Conservation (phyloP, 2,797 vertebrate species). For the Sebastes glaucus region DNA sequence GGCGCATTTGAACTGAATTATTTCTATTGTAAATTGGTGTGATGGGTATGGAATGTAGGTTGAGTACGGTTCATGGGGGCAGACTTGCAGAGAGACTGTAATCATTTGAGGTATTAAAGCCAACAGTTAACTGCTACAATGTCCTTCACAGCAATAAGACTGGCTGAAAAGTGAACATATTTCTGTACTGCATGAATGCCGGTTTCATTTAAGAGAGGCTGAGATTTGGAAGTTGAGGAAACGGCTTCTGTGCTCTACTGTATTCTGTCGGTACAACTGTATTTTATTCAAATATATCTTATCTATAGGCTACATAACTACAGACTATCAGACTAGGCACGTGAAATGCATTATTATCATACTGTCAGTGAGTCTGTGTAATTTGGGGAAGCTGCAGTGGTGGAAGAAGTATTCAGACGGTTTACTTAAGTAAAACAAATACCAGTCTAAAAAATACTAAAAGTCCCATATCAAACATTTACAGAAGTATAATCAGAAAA, state of each 20-base stretch:
- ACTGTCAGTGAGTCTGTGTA: too few relatives aligned
- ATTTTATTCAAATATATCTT: too few relatives aligned
- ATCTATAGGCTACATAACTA: too few relatives aligned
- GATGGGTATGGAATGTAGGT: background rate
- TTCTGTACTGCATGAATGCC: background rate
- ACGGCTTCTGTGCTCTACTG: too few relatives aligned
- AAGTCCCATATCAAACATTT: background rate
- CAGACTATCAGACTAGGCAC: too few relatives aligned
- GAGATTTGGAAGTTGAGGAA: background rate
- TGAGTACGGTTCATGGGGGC: slow-evolving; percentile 6
- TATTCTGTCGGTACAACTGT: too few relatives aligned
- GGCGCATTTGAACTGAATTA: background rate
- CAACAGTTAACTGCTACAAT: slow-evolving; percentile 21
- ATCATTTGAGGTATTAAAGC: slow-evolving; percentile 4
- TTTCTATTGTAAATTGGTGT: background rate
- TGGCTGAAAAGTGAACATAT: slow-evolving; percentile 11
- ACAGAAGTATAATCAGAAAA: background rate
- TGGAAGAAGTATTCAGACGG: too few relatives aligned
- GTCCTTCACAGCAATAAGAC: slow-evolving; percentile 29
- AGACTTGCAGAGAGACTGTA: background rate
- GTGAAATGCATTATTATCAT: too few relatives aligned
- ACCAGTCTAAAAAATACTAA: background rate
- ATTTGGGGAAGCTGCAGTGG: too few relatives aligned
- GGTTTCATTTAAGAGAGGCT: slow-evolving; percentile 2
- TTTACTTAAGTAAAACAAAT: background rate